phyloP scores from a whole-genome alignment of 2,113 vertebrate genomes.

The Aptenodytes patagonicus region DNA sequence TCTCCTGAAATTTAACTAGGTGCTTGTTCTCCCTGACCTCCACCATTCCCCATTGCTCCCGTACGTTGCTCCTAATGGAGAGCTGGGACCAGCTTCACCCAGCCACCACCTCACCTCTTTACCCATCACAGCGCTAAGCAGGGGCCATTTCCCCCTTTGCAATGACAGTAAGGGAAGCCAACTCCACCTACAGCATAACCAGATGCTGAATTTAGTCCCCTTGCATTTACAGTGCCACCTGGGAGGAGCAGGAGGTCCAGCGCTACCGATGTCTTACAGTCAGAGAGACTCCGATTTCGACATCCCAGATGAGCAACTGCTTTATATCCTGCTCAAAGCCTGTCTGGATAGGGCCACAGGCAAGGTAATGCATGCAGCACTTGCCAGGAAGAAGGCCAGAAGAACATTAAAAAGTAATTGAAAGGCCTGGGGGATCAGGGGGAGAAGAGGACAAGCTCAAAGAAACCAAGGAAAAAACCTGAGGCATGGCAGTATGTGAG shows the following conservation, averaged over 20 bases:
- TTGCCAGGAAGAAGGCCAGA: constrained; percentile 30
- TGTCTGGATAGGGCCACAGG: constrained; percentile 15
- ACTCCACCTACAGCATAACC: neutral
- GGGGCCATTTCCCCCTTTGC: neutral
- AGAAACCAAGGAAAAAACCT: constrained; percentile 22
- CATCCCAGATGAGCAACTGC: neutral
- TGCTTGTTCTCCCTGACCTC: neutral
- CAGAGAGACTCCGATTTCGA: neutral
- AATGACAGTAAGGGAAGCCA: neutral
- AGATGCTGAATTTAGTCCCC: neutral
- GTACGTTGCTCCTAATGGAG: neutral
- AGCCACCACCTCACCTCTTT: neutral
- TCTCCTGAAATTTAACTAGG: neutral
- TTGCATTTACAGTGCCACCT: neutral
- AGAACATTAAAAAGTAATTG: constrained; percentile 42
- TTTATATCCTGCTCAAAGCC: neutral
- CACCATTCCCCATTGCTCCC: neutral
- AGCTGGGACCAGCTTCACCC: neutral
- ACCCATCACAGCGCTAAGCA: neutral
- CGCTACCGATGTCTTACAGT: neutral
- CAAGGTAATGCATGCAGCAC: neutral
- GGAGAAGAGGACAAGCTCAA: constrained; percentile 23
- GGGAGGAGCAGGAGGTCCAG: neutral
- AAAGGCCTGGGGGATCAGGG: constrained; percentile 1
- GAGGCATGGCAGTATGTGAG: neutral